phyloP scores from a whole-genome alignment of 2,797 vertebrate species.

The Chloroceryle inda region DNA sequence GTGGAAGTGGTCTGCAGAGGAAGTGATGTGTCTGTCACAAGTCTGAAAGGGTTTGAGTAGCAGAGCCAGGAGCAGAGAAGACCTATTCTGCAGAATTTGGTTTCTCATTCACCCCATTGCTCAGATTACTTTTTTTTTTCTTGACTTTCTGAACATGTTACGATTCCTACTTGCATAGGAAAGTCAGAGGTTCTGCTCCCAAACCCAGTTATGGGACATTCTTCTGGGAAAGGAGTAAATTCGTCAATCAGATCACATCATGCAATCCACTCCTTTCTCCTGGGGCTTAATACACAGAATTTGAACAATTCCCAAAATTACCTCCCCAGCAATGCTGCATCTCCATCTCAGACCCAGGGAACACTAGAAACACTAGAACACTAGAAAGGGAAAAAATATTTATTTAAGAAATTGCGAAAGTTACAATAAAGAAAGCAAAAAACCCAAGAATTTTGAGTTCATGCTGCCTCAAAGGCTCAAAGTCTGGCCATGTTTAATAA shows the following conservation, averaged over 20 bases:
- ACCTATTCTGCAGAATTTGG: rapidly evolving
- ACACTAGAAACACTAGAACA: too few species aligned
- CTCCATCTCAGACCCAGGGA: not conserved
- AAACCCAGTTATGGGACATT: not conserved
- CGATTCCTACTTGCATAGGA: not conserved
- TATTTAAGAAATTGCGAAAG: not conserved
- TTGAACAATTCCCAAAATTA: not conserved
- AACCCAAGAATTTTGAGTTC: not conserved
- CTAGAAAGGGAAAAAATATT: not conserved
- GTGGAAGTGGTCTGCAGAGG: slow-evolving; percentile 38
- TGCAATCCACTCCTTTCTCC: not conserved
- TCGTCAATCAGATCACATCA: not conserved
- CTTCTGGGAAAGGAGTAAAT: not conserved
- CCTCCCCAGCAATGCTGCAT: not conserved
- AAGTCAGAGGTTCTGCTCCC: not conserved
- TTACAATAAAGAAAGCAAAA: not conserved
- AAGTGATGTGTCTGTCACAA: slow-evolving; percentile 54
- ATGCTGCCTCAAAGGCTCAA: not conserved
- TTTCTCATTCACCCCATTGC: not conserved
- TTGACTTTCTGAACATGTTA: not conserved
- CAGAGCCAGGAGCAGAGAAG: not conserved
- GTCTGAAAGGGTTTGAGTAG: not conserved
- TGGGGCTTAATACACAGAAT: not conserved
- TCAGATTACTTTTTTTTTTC: not conserved
- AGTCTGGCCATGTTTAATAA: not conserved